Percentiles rank a stretch among this genome's conserved stretches.
These are phyloP conservation scores for Meta bourneti DNA, from an alignment of 2,888 invertebrate species.

Conservation along the genomic window DNA sequence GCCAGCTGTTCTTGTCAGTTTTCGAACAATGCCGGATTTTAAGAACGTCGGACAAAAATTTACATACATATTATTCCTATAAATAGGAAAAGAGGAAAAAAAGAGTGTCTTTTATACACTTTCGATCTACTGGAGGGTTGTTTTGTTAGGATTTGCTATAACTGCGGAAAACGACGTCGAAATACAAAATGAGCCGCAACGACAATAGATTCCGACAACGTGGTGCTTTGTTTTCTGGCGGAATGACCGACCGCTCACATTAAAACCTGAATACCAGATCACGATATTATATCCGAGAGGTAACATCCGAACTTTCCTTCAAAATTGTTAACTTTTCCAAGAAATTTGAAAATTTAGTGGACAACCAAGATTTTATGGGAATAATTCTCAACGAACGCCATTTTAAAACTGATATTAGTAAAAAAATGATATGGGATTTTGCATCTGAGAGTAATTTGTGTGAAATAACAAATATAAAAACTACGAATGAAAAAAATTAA, in stretches of 20 bases:
- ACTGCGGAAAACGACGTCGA: conserved; percentile 31
- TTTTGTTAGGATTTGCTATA: conserved; percentile 22
- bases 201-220: conserved; percentile 41
- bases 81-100: conserved; percentile 36
- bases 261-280: conserved; percentile 19
- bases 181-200: conserved; percentile 39
- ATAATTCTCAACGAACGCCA: background rate
- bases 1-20: conserved; percentile 65
- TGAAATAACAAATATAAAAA: too few relatives aligned
- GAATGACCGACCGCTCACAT: conserved; percentile 31
- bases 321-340: background rate
- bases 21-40: conserved; percentile 62
- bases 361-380: background rate
- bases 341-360: background rate
- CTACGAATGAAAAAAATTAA: too few relatives aligned
- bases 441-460: too few relatives aligned
- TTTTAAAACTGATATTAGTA: background rate
- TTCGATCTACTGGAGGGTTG: conserved; percentile 25
- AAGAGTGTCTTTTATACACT: conserved; percentile 23
- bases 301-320: background rate
- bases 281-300: conserved; percentile 22
- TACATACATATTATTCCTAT: conserved; percentile 69
- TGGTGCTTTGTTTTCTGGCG: conserved; percentile 28
- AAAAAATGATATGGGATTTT: too few relatives aligned
- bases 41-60: conserved; percentile 71